Base-by-base conservation (phyloP, 2,888 invertebrate genomes). In the Dusona sp. region DNA sequence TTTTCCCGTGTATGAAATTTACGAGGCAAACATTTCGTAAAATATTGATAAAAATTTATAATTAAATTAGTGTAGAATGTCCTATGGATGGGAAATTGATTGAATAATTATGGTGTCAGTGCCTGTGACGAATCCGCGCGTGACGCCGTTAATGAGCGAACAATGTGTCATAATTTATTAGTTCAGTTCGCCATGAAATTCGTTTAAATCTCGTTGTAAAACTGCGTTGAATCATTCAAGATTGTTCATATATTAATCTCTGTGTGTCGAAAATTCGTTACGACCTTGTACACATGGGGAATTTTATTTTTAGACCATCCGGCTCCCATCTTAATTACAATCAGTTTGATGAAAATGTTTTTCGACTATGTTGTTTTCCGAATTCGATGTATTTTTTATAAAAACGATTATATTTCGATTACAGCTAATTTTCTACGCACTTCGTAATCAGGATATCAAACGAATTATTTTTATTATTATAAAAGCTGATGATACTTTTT, bases 101-200 rank as follows among this genome's bases (percentile, higher is more conserved):
- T n/a, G 13, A 16, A 29, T 61, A 29, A 61, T 7, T 16, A 61
- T 61, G 29, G 61, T 61, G 29, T 16, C 16, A 16, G 45, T 9
- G 51, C 33, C 54, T 73, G 36, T 33, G 72, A 33, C 25, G 33
- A 51, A 33, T 33, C 33, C 72, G 51, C 54, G 36, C 73, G 36
- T 54, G 54, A 73, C 22, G 54, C n/a, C n/a, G 54, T 73, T 73
- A 73, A 73, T 73, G 73, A 54, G 73, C 13, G 54, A 7, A 73
- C 54, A 73, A 73, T 73, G 54, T 54, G 73, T 73, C 54, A 73
- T 54, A 38, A 73, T 73, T 51, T 33, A 54, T 25, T 33, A 33
- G 33, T 36, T 22, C 11, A n/a, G 51, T 51, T 33, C 33, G 25
- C 51, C 72, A 6, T n/a, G 72, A 48, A 19, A 33, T 33, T 72